Percentiles rank a stretch among this genome's conserved stretches.
Evolutionary conservation across 1,140 invertebrate species (phyloP).

Genomic region (Caenorhabditis elegans): DNA sequence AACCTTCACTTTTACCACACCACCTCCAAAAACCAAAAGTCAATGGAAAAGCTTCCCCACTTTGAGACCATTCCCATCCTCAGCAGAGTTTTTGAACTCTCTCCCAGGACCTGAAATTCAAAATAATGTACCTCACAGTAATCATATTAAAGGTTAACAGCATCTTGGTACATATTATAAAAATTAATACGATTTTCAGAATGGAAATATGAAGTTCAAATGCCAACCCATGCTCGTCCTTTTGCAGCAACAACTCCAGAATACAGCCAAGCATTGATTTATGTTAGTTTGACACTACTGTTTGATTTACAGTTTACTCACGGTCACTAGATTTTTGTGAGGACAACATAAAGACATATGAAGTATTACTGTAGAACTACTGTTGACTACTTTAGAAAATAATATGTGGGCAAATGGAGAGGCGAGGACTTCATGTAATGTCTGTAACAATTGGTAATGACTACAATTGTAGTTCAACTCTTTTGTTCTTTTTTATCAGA

Average conservation of each 20-base stretch:
- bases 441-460: too few relatives aligned
- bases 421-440: too few relatives aligned
- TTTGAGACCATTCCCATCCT: background rate
- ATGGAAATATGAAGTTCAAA: slow-evolving; percentile 7
- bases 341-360: too few relatives aligned
- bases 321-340: too few relatives aligned
- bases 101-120: background rate
- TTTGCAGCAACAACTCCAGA: background rate
- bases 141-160: background rate
- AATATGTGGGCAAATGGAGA: too few relatives aligned
- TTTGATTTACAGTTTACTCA: too few relatives aligned
- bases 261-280: background rate
- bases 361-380: too few relatives aligned
- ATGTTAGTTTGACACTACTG: too few relatives aligned
- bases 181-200: background rate
- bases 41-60: background rate
- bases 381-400: too few relatives aligned
- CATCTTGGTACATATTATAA: background rate
- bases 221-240: background rate
- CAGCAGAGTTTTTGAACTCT: background rate
- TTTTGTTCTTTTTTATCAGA: too few relatives aligned
- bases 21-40: background rate
- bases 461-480: too few relatives aligned
- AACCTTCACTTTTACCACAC: slow-evolving; percentile 4
- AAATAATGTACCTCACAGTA: background rate